Base-by-base conservation (phyloP, 2,888 invertebrate species). In the Aphrophora alni region DNA sequence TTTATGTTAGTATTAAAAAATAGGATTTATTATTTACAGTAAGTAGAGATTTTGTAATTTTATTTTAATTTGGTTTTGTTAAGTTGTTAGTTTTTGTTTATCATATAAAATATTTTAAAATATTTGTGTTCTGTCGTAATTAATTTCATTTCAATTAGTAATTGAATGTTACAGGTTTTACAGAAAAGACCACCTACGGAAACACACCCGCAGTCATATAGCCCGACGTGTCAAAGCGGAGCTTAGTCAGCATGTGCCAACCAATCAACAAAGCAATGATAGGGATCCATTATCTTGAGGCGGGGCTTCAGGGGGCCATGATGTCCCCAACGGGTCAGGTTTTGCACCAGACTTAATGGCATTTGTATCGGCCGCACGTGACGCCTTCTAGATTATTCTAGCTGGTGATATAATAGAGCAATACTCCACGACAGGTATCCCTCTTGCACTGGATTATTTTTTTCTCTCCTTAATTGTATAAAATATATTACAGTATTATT, bases 151-250 rank as follows among this genome's bases (percentile, higher is more conserved):
- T 33, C 8, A 5, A 3, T 5, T 8, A 33, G 33, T 33, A 33
- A 33, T 17, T 77, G 5, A 17, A 28, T 38, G 17, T 28, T 74
- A 5, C 38, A 79, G 78, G 74, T 85, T 85, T 75, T 84, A 84
- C 68, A 81, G 86, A 77, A 95, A 95, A 87, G 95, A 95, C 87
- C 95, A 95, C 88, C 88, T 95, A 71, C 90, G 94, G 86, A 95
- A 95, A 87, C 95, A 95, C 88, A 92, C 93, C 25, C 91, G 94
- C 74, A 94, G 94, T 82, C 95, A 95, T 88, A 91, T 93, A 85
- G 92, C 93, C 21, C 92, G 93, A 85, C 91, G 95, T 51, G 92
- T 93, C 75, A 93, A 94, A 83, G 94, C 94, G 86, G 93, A 93
- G 87, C 90, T 91, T 78, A 89, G 88, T 83, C 89, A 85, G 76